Conservation (phyloP, 30 jellyfish, hydroid and myxozoan genomes). For the Aurelia coerulea region DNA sequence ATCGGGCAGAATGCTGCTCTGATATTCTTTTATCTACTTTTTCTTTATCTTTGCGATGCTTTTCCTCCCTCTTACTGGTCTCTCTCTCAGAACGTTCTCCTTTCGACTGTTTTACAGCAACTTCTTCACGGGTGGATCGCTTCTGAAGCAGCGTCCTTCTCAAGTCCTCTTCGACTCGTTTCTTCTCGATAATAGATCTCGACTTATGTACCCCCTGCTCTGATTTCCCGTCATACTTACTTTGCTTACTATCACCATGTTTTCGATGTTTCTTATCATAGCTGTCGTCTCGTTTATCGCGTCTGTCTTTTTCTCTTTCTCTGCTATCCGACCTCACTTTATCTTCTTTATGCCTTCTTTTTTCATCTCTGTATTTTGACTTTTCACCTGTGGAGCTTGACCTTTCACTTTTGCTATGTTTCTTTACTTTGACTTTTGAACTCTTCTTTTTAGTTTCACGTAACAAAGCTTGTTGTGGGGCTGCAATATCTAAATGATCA, state of each 20-base stretch:
- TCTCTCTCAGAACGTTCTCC: constrained; percentile 27
- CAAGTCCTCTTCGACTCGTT: constrained; percentile 59
- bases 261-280: constrained; percentile 43
- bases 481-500: constrained; percentile 88
- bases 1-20: not conserved
- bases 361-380: constrained; percentile 14
- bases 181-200: constrained; percentile 35
- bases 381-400: constrained; percentile 16
- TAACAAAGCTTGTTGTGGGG: constrained; percentile 77
- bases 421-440: constrained; percentile 23
- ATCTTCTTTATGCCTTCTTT: constrained; percentile 3
- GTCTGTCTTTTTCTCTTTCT: constrained; percentile 28
- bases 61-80: constrained; percentile 20
- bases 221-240: constrained; percentile 4
- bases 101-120: not conserved
- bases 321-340: constrained; percentile 6
- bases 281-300: constrained; percentile 33
- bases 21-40: not conserved
- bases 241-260: not conserved
- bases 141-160: constrained; percentile 61
- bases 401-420: constrained; percentile 7
- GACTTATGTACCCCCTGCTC: constrained; percentile 25
- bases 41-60: constrained; percentile 12
- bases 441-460: constrained; percentile 43
- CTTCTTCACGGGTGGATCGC: constrained; percentile 31